These are phyloP conservation scores for Menura novaehollandiae DNA, from an alignment of 2,113 vertebrate genomes.

Conservation along the genomic window DNA sequence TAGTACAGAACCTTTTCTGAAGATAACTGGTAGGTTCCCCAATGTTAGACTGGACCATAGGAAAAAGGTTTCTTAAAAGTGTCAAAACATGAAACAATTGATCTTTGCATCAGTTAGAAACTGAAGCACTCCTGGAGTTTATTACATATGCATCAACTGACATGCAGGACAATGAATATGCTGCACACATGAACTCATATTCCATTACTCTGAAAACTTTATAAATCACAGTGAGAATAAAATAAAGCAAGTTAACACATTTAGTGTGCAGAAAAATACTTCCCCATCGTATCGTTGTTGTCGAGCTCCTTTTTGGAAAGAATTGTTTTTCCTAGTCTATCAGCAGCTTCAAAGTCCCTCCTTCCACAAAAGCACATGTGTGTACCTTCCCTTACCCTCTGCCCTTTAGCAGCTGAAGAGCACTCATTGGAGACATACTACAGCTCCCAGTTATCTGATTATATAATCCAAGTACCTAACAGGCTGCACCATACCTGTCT, in stretches of 20 bases:
- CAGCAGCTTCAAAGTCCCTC: background rate
- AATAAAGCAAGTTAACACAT: background rate
- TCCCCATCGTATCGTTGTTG: background rate
- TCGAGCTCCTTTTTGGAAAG: background rate
- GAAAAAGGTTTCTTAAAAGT: background rate
- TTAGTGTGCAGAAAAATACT: background rate
- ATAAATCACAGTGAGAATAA: background rate
- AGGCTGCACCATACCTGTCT: slow-evolving; percentile 30
- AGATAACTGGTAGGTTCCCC: background rate
- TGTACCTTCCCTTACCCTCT: background rate
- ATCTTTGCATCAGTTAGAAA: background rate
- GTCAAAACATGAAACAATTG: background rate
- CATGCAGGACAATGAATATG: background rate
- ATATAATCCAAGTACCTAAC: background rate
- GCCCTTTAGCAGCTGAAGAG: background rate
- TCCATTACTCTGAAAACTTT: background rate
- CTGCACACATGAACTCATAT: background rate
- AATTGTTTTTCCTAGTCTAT: background rate
- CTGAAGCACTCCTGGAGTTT: background rate
- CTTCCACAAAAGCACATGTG: background rate
- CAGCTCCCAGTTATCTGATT: background rate
- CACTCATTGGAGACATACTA: background rate
- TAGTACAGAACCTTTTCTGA: background rate
- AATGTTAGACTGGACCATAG: rapidly evolving
- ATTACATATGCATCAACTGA: background rate